Evolutionary conservation across 2,888 invertebrate genomes (phyloP), one percentile per base, ranked within the genome.

Genomic region (Thyatira batis): DNA sequence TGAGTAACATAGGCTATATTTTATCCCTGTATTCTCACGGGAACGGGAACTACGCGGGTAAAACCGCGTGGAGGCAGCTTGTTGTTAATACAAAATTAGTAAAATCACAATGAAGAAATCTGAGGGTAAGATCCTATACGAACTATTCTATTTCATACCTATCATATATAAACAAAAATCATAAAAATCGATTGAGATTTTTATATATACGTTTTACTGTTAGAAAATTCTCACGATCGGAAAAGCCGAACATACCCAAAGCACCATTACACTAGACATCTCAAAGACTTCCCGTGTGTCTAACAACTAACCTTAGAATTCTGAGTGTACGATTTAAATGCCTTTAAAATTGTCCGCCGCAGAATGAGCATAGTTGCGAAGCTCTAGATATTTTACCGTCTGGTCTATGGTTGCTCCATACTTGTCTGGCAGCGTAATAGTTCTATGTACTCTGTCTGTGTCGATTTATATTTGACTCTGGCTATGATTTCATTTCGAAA

Each of bases 301-400:
- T 3, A 39, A 39, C 51, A 55, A 54, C 53, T 50, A 53, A 45
- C 50, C 54, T 51, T 52, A 52, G 46, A 48, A 17, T 30, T 45
- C 27, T 17, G 13, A 20, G 20, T 43, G 45, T 39, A 43, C 52
- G 43, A 10, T 13, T 33, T 30, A 33, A 20, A 13, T 23, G 45
- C 33, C 49, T 28, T 23, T 58, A 52, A 48, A 75, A 75, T 71
- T 55, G 75, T 64, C 30, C 44, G 49, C 45, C 54, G 57, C 57
- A 60, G 49, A 60, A 62, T 58, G 59, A 50, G 45, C 61, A 56
- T 61, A 54, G 52, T 50, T 55, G 58, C 45, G 39, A 4, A 39
- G 39, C 39, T 39, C 53, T 53, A 54, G 49, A 55, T 51, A 49
- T 52, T 48, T 54, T 30, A 13, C 11, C 25, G 43, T 49, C 51